Percentiles rank a stretch among this genome's conserved stretches.
These are phyloP conservation scores for Sminthurinus aureus DNA, from an alignment of 2,888 invertebrate genomes.

Conservation along the genomic window DNA sequence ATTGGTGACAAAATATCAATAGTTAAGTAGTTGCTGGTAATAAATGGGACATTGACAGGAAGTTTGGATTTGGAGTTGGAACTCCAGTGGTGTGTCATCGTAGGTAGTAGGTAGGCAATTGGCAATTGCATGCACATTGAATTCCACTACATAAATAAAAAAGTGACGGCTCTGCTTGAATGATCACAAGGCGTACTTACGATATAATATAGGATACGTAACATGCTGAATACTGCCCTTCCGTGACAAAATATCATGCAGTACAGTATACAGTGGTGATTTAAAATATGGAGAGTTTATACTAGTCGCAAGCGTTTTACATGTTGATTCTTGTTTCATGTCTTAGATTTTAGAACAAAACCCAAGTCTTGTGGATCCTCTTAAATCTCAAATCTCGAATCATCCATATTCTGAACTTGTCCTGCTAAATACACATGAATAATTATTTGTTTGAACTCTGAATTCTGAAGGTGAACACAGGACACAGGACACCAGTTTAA, in stretches of 20 bases:
- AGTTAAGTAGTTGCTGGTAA: conserved; percentile 22
- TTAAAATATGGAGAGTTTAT: too few relatives aligned
- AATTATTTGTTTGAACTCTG: too few relatives aligned
- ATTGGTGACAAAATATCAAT: background rate
- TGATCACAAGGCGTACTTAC: conserved; percentile 26
- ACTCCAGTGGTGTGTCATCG: conserved; percentile 21
- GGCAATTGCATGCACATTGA: background rate
- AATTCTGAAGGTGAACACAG: too few relatives aligned
- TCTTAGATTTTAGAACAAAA: too few relatives aligned
- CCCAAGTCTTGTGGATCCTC: too few relatives aligned
- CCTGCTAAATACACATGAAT: too few relatives aligned
- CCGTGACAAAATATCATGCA: conserved; percentile 1
- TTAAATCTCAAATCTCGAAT: too few relatives aligned
- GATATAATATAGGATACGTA: background rate
- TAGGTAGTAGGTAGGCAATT: conserved; percentile 26
- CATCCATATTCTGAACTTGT: too few relatives aligned
- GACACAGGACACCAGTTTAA: too few relatives aligned
- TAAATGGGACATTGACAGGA: conserved; percentile 41
- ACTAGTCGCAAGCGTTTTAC: too few relatives aligned
- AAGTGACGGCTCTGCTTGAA: conserved; percentile 21
- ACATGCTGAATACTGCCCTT: background rate
- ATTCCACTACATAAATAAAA: conserved; percentile 25
- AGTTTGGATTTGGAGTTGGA: conserved; percentile 16
- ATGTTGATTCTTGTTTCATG: too few relatives aligned
- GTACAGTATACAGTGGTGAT: background rate